Evolutionary conservation across 35 echinoderm and acorn worm species (phyloP).

Genomic region (Amphiura filiformis): DNA sequence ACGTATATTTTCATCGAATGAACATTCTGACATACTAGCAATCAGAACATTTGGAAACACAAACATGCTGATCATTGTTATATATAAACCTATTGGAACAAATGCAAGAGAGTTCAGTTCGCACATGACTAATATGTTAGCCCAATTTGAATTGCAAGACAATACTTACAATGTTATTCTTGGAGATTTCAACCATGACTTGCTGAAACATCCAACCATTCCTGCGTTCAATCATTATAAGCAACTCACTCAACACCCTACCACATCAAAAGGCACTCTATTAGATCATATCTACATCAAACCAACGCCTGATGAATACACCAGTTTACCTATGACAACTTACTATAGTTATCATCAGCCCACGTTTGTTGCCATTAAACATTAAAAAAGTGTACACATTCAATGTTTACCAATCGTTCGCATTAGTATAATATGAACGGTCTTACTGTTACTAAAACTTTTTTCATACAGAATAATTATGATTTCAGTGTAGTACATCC

Average conservation of each 20-base stretch:
- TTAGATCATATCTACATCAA: slow-evolving; percentile 30
- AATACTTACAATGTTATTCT: neutral
- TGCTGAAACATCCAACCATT: neutral
- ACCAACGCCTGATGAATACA: neutral
- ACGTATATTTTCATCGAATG: neutral
- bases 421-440: no score
- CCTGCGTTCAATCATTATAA: neutral
- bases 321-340: neutral
- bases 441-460: no score
- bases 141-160: neutral
- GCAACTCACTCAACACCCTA: slow-evolving; percentile 15
- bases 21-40: neutral
- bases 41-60: neutral
- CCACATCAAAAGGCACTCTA: neutral
- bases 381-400: neutral
- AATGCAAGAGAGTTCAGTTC: neutral
- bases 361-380: neutral
- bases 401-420: no score
- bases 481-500: no score
- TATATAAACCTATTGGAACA: slow-evolving; percentile 9
- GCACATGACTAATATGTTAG: neutral
- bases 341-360: slow-evolving; percentile 51
- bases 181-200: neutral
- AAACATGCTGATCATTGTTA: neutral
- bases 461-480: no score